Evolutionary conservation across 2,888 invertebrate genomes (phyloP).

Genomic region (Fragum fragum): DNA sequence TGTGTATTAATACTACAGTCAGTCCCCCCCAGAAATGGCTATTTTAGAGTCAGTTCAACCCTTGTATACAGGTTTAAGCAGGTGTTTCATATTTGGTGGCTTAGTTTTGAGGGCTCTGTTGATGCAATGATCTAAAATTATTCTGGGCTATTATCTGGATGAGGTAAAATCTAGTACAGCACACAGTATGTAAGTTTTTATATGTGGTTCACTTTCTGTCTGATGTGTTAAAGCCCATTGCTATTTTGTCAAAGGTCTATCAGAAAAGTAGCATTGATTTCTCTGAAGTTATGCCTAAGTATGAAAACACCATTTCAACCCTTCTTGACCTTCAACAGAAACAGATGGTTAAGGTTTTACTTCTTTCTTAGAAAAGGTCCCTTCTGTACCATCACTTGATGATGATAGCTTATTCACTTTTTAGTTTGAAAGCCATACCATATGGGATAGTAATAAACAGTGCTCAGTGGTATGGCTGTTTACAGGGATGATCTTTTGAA

Average conservation of each 20-base stretch:
- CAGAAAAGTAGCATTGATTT: no score
- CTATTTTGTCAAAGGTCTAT: constrained; percentile 57
- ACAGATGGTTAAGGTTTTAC: constrained; percentile 35
- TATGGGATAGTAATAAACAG: constrained; percentile 61
- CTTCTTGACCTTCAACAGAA: constrained; percentile 18
- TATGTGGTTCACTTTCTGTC: constrained; percentile 57
- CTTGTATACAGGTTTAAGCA: constrained; percentile 17
- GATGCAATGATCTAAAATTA: constrained; percentile 49
- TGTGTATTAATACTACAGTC: no score
- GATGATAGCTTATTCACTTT: constrained; percentile 53
- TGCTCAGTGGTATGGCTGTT: constrained; percentile 39
- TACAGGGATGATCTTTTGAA: background rate
- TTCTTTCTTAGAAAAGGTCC: constrained; percentile 45
- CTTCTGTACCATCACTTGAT: constrained; percentile 45
- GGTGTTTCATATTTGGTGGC: constrained; percentile 47
- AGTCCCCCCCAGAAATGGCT: no score
- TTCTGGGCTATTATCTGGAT: constrained; percentile 35
- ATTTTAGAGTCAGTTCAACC: constrained; percentile 22
- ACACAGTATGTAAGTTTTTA: constrained; percentile 59
- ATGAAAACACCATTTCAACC: constrained; percentile 38
- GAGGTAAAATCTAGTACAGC: constrained; percentile 51
- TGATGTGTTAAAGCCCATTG: constrained; percentile 58
- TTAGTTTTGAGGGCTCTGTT: constrained; percentile 61
- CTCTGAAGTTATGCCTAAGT: constrained; percentile 58
- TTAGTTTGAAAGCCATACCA: constrained; percentile 59